phyloP scores from a whole-genome alignment of 2,797 vertebrate genomes.

The Tamandua tetradactyla region DNA sequence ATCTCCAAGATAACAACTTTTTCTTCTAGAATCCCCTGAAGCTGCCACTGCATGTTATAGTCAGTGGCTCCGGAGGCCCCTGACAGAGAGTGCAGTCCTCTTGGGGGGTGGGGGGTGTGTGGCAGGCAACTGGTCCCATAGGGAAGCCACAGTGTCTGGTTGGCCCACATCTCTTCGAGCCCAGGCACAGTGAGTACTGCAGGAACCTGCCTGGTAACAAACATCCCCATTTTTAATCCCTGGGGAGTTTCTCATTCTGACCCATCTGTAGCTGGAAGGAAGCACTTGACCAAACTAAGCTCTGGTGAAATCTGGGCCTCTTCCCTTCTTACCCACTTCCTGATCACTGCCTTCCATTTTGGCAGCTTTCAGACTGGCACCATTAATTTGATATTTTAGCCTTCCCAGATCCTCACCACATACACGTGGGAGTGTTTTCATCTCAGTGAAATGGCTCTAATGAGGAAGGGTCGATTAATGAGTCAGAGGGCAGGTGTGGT shows the following conservation, averaged over 20 bases:
- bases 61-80: neutral
- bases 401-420: accelerated
- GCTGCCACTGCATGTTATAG: too few relatives aligned
- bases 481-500: slow-evolving; percentile 31
- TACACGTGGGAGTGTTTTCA: neutral
- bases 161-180: neutral
- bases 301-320: neutral
- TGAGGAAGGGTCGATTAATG: slow-evolving; percentile 39
- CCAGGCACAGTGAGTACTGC: neutral
- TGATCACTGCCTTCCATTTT: accelerated
- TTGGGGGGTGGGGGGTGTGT: accelerated
- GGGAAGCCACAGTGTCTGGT: neutral
- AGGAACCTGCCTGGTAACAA: neutral
- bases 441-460: slow-evolving; percentile 30
- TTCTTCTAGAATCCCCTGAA: neutral
- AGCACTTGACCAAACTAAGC: accelerated
- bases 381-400: neutral
- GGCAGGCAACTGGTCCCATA: neutral
- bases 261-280: too few relatives aligned
- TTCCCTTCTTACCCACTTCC: accelerated
- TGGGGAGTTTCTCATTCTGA: neutral
- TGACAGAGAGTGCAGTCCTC: too few relatives aligned
- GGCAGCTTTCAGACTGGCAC: neutral
- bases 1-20: neutral
- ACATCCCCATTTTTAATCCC: accelerated